These are phyloP conservation scores for Conops quadrifasciatus DNA, from an alignment of 2,888 invertebrate genomes.

Conservation along the genomic window DNA sequence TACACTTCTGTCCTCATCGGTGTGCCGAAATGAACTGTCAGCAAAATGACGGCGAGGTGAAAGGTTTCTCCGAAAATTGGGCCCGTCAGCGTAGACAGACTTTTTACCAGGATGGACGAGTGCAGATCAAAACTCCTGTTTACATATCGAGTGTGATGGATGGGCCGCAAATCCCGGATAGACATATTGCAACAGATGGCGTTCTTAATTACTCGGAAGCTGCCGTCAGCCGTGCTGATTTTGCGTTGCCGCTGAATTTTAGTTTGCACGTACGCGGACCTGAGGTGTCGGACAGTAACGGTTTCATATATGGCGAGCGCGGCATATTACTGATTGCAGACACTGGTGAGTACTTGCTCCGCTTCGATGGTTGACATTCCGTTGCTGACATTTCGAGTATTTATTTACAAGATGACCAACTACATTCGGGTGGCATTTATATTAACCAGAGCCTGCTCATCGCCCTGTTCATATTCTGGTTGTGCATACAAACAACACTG, in stretches of 20 bases:
- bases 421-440: constrained; percentile 65
- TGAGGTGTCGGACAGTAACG: constrained; percentile 67
- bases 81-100: constrained; percentile 33
- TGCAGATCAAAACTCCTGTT: constrained; percentile 58
- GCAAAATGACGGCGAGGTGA: constrained; percentile 41
- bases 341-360: constrained; percentile 63
- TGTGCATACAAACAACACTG: constrained; percentile 69
- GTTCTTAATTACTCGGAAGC: neutral
- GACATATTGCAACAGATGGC: neutral
- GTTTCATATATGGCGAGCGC: constrained; percentile 71
- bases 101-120: constrained; percentile 37
- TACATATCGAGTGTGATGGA: constrained; percentile 61
- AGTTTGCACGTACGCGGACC: constrained; percentile 70
- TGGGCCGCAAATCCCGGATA: constrained; percentile 38
- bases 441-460: constrained; percentile 74
- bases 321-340: constrained; percentile 69
- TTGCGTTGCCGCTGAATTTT: constrained; percentile 68
- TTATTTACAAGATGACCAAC: constrained; percentile 53
- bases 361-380: neutral
- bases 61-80: constrained; percentile 32
- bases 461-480: constrained; percentile 72
- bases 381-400: too few species aligned
- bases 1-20: constrained; percentile 78
- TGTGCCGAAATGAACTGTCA: constrained; percentile 73
- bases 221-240: constrained; percentile 10